phyloP scores from a whole-genome alignment of 2,888 invertebrate genomes.

The Pristionchus entomophagus region DNA sequence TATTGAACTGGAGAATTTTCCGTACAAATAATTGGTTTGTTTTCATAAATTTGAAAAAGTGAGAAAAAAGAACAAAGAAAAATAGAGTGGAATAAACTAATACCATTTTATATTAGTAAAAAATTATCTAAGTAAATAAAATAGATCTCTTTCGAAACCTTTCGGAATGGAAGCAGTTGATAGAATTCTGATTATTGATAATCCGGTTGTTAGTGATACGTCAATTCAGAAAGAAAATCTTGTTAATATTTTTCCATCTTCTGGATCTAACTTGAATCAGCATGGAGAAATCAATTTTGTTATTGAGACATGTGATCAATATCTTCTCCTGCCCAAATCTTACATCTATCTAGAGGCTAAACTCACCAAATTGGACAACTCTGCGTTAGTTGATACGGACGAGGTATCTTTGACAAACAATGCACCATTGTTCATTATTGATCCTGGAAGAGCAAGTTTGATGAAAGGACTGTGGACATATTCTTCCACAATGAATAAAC shows the following conservation, averaged over 20 bases:
- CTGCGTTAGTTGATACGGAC: background rate
- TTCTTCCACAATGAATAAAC: background rate
- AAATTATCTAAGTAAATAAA: conserved; percentile 16
- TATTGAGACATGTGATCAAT: conserved; percentile 9
- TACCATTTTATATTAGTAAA: conserved; percentile 52
- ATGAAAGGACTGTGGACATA: background rate
- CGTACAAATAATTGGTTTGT: conserved; percentile 51
- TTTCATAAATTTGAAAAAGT: background rate
- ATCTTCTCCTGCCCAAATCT: background rate
- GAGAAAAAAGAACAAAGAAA: background rate
- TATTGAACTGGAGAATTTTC: conserved; percentile 53
- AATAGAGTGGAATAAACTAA: conserved; percentile 45
- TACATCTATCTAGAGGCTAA: conserved; percentile 46
- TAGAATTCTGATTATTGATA: background rate
- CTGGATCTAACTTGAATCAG: conserved; percentile 48
- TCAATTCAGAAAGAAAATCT: conserved; percentile 19
- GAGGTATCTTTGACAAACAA: background rate
- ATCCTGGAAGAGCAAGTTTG: background rate
- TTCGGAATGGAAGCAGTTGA: background rate
- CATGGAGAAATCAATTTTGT: conserved; percentile 55
- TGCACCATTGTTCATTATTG: background rate
- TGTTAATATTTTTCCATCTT: background rate
- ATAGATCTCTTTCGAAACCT: no score
- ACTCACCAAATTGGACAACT: conserved; percentile 51
- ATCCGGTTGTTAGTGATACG: background rate